Evolutionary conservation across 2,888 invertebrate genomes (phyloP), one percentile per base, ranked within the genome.

Genomic region (Biston stratarius): DNA sequence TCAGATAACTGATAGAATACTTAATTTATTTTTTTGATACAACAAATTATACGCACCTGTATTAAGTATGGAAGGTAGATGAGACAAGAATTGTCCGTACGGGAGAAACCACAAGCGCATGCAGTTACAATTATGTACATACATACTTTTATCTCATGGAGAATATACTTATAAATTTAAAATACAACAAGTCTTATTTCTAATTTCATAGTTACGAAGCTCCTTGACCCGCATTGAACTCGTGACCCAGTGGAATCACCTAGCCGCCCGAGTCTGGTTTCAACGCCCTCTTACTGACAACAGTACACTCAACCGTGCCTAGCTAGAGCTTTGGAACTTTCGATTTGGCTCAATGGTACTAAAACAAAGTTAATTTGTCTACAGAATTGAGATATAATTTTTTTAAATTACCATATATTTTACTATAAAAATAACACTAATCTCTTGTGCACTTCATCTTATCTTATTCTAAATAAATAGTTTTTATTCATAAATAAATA

Each of bases 241-340:
- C 76, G 80, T 89, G 90, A 90, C 90, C 89, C 79, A 87, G 75
- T 83, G 80, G 79, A 81, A 76, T 82, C 82, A 83, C 82, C 83
- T 83, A 81, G 76, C 63, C 75, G 44, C 76, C 75, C 79, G 77
- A 77, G 72, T 70, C 74, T 69, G 75, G 78, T 78, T 79, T 77
- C 70, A 77, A 81, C 77, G 82, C 82, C 82, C 83, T 83, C 76
- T 76, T 74, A 83, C 83, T 83, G 84, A 85, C 80, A 81, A 81
- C 76, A 80, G 77, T 49, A 48, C 66, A 60, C 38, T 64, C 64
- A 42, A 63, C 61, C 48, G 14, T 63, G 59, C 42, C 15, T 70
- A 71, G 72, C 64, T 59, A 57, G 56, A 56, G 34, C 56, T 57
- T 44, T 47, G 1, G 12, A 67, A 56, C 52, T 61, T 58, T 57